A percentile compares a stretch with the other conserved stretches of the same genome.
Conservation (phyloP, 2,113 vertebrate species). For the Paramisgurnus dabryanus region DNA sequence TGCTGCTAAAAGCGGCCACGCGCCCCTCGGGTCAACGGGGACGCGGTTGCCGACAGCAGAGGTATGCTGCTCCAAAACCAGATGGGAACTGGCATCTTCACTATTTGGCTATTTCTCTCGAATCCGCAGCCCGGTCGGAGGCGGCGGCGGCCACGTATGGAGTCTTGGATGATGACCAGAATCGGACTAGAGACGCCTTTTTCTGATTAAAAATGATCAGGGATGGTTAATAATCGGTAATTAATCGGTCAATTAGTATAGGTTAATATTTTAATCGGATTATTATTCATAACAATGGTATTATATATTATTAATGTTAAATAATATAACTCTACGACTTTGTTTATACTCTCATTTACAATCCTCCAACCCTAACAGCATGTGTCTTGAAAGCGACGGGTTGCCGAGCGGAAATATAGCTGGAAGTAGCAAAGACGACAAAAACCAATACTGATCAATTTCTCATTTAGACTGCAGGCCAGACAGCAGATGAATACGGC, state of each 20-base stretch:
- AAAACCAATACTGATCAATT: conserved; percentile 26
- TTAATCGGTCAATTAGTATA: no score
- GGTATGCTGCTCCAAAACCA: conserved; percentile 52
- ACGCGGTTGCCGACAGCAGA: conserved; percentile 62
- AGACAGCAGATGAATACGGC: conserved; percentile 18
- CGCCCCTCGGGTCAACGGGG: conserved; percentile 53
- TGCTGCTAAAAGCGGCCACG: conserved; percentile 63
- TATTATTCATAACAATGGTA: no score
- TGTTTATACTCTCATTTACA: no score
- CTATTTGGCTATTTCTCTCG: conserved; percentile 31
- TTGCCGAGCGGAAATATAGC: not conserved
- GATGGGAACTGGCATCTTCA: conserved; percentile 47
- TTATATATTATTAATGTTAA: no score
- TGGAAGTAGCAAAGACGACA: not conserved
- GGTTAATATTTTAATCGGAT: no score
- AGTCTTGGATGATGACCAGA: not conserved
- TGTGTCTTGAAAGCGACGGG: not conserved
- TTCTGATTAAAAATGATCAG: no score
- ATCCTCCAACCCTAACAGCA: no score
- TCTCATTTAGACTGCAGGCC: not conserved
- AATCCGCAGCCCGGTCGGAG: not conserved
- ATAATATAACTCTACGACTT: no score
- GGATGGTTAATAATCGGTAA: no score
- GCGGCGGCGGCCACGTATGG: not conserved
- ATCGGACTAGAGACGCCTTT: no score